phyloP scores from a whole-genome alignment of 1,140 invertebrate genomes.

The Drosophila lacertosa region DNA sequence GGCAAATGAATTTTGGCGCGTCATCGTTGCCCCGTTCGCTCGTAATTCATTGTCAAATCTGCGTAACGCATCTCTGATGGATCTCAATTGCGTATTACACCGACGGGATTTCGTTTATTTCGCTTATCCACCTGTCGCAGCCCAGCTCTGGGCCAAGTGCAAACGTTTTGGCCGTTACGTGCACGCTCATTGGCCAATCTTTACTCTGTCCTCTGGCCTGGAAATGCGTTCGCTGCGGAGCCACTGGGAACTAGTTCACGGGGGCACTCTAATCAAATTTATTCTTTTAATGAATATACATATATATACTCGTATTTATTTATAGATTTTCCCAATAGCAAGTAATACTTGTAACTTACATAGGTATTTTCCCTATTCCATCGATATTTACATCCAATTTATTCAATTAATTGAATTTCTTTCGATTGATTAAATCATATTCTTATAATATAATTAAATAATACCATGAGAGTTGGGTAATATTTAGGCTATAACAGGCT shows the following conservation, averaged over 20 bases:
- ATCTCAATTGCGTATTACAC: slow-evolving; percentile 37
- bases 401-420: no score
- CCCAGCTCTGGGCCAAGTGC: slow-evolving; percentile 3
- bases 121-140: slow-evolving; percentile 14
- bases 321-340: no score
- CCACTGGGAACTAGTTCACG: not conserved
- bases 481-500: no score
- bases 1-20: slow-evolving; percentile 41
- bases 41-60: slow-evolving; percentile 55
- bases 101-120: slow-evolving; percentile 7
- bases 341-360: no score
- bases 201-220: not conserved
- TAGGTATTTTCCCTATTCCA: no score
- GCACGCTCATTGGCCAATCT: slow-evolving; percentile 20
- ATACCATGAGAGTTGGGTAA: no score
- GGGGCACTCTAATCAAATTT: no score
- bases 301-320: no score
- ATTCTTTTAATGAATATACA: no score
- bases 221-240: not conserved
- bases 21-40: slow-evolving; percentile 38
- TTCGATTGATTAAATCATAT: no score
- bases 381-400: no score
- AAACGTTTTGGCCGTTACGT: slow-evolving; percentile 18
- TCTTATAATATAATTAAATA: no score
- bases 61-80: slow-evolving; percentile 43